Evolutionary conservation across 2,888 invertebrate species (phyloP), one percentile per base, ranked within the genome.

Genomic region (Ormyrus nitidulus): DNA sequence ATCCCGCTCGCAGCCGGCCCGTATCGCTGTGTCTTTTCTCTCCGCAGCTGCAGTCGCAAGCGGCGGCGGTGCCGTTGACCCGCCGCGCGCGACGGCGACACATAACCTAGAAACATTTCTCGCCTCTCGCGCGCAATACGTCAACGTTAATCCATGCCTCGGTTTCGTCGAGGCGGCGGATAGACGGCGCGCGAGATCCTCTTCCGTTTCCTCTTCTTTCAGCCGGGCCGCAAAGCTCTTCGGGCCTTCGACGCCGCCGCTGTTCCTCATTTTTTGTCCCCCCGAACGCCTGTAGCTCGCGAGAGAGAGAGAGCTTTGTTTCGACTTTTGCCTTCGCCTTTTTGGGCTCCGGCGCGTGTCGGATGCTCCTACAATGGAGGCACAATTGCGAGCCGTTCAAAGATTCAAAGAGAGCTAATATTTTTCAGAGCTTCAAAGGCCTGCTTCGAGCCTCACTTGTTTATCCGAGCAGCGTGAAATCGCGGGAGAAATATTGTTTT

Each of bases 41-140:
- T 4, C 34, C 9, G 34, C 34, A 34, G 34, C 34, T 34, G 34
- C 34, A 34, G 34, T 34, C 19, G 62, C 6, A 9, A 19, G 13
- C 13, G 34, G 80, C 62, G 80, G 88, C 85, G 34, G 13, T 53
- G 65, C 13, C 89, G 87, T 88, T 89, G 88, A 88, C 89, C 88
- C 84, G 86, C 77, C 85, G 84, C 58, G 84, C 58, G 53, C 51
- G 62, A 48, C 69, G 76, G 8, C 70, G 59, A 62, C 62, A 66
- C 85, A 85, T 87, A 87, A 89, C 87, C 87, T 86, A 87, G 87
- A 86, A 86, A 88, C 87, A 87, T 86, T 86, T 85, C 84, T 83
- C 82, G 80, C 73, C 49, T 46, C n/a, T 13, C 77, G 54, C 73
- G 77, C 68, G 82, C 85, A 83, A 85, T 85, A 85, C 86, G 85